phyloP scores from a whole-genome alignment of 2,113 vertebrate genomes.

The Emydura subglobosa region DNA sequence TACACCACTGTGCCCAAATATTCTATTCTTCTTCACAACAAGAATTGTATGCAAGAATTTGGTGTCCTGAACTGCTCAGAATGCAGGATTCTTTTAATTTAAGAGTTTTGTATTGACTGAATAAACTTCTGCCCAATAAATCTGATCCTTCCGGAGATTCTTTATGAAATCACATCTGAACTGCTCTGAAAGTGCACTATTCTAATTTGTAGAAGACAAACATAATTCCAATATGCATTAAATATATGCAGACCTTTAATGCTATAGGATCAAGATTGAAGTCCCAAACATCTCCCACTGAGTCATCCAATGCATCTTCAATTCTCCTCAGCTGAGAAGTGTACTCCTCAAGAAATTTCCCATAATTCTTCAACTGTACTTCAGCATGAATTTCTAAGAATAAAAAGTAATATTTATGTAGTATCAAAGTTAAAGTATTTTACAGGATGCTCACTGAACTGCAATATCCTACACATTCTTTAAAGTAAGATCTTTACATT shows the following conservation, averaged over 20 bases:
- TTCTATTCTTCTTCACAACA: neutral
- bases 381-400: conserved; percentile 96
- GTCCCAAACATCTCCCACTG: conserved; percentile 97
- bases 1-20: neutral
- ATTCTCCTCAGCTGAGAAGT: conserved; percentile 93
- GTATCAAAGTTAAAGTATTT: neutral
- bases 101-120: neutral
- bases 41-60: neutral
- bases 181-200: neutral
- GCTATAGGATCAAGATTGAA: conserved; percentile 96
- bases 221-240: neutral
- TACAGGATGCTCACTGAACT: neutral
- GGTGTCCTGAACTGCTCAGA: neutral
- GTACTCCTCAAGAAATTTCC: conserved; percentile 95
- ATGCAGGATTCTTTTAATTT: neutral
- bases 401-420: conserved; percentile 41
- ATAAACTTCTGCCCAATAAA: neutral
- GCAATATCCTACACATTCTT: neutral
- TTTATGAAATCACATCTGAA: neutral
- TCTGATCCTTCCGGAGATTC: neutral
- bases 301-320: conserved; percentile 95
- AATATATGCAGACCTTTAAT: conserved; percentile 85
- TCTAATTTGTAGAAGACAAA: neutral
- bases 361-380: conserved; percentile 97
- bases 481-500: neutral